Percentiles rank a stretch among this genome's conserved stretches.
Evolutionary conservation across 92 coral and sea anemone species (phyloP).

Genomic region (Actinernus sp.): DNA sequence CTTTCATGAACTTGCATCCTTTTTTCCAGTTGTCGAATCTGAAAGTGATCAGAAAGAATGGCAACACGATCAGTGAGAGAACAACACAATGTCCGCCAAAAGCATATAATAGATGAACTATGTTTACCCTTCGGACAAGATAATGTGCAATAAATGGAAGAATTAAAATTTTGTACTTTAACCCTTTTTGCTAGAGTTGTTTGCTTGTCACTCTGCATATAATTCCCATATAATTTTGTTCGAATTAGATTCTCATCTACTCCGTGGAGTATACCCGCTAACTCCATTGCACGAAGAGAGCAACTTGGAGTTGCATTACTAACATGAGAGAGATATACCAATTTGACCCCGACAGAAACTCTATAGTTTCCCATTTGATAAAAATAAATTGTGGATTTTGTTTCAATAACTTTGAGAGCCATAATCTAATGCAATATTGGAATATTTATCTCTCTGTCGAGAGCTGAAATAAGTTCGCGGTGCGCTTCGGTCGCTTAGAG

Average conservation of each 20-base stretch:
- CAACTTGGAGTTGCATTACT: too few species aligned
- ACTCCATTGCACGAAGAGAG: too few species aligned
- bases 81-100: conserved; percentile 1
- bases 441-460: conserved; percentile 80
- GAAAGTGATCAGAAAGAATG: not conserved
- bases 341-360: not conserved
- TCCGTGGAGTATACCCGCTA: not conserved
- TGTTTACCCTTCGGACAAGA: conserved; percentile 60
- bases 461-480: conserved; percentile 76
- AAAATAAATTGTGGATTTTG: conserved; percentile 42
- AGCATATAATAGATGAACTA: not conserved
- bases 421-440: conserved; percentile 45
- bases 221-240: conserved; percentile 53
- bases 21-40: conserved; percentile 18
- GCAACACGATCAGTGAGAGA: not conserved
- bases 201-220: conserved; percentile 32
- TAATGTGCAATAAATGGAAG: conserved; percentile 66
- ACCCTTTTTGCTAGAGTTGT: conserved; percentile 42
- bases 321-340: not conserved
- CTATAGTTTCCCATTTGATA: not conserved
- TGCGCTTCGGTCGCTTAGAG: conserved; percentile 86
- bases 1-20: conserved; percentile 1
- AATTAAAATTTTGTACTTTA: conserved; percentile 66
- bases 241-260: conserved; percentile 20
- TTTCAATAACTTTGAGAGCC: conserved; percentile 67